These are phyloP conservation scores for Neelides folsomi DNA, from an alignment of 2,888 invertebrate genomes.

Conservation along the genomic window DNA sequence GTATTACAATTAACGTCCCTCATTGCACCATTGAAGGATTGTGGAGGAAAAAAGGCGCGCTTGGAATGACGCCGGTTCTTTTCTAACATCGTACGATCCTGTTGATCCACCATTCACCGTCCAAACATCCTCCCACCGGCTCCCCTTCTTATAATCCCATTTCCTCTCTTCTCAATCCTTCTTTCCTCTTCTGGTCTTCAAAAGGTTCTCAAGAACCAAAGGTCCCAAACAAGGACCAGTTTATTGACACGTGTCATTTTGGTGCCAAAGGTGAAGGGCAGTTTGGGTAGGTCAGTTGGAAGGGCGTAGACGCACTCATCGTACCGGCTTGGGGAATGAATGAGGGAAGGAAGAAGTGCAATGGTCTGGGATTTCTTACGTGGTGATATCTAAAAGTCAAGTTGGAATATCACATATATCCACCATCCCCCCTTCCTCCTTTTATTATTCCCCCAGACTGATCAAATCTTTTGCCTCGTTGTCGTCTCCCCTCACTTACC, in stretches of 20 bases:
- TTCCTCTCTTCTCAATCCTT: too few relatives aligned
- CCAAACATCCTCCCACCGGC: background rate
- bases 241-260: too few relatives aligned
- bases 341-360: background rate
- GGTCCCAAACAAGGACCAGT: too few relatives aligned
- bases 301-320: background rate
- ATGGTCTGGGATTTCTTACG: slow-evolving; percentile 1
- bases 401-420: background rate
- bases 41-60: background rate
- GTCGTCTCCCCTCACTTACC: background rate
- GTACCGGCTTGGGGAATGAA: background rate
- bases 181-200: too few relatives aligned
- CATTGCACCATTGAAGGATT: background rate
- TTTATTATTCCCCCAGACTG: background rate
- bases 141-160: too few relatives aligned
- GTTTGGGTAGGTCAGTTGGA: background rate
- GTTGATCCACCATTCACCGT: background rate
- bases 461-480: background rate
- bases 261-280: too few relatives aligned
- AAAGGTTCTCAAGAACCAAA: too few relatives aligned
- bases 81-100: background rate
- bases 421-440: background rate
- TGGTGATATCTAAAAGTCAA: background rate
- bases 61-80: slow-evolving; percentile 6
- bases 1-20: slow-evolving; percentile 1